Conservation (phyloP, 2,888 invertebrate genomes). For the Idaea dimidiata region DNA sequence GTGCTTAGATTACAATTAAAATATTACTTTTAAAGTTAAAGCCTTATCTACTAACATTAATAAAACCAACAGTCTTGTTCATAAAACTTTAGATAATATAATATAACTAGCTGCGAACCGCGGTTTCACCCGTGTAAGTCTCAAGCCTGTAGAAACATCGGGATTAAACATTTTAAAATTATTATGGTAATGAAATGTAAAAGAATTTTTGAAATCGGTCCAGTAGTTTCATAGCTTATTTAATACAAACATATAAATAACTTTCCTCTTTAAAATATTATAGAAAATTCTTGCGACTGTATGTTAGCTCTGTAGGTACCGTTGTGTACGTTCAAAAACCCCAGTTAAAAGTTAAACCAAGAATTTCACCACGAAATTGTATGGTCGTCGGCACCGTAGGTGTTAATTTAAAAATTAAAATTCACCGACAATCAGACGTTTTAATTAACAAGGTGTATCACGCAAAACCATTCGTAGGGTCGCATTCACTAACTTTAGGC, state of each 20-base stretch:
- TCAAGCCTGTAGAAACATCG: too few relatives aligned
- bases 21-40: not conserved
- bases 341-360: not conserved
- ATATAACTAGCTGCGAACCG: too few relatives aligned
- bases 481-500: not conserved
- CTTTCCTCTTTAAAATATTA: too few relatives aligned
- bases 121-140: too few relatives aligned
- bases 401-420: constrained; percentile 12
- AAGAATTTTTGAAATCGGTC: too few relatives aligned
- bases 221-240: too few relatives aligned
- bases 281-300: not conserved
- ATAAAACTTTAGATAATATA: not conserved
- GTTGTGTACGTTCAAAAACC: not conserved
- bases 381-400: not conserved
- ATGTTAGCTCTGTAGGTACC: not conserved
- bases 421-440: constrained; percentile 25
- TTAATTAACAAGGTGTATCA: constrained; percentile 37
- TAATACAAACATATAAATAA: too few relatives aligned
- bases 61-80: not conserved
- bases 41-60: not conserved
- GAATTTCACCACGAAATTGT: not conserved
- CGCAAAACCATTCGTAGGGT: constrained; percentile 11
- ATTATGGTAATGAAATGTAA: too few relatives aligned
- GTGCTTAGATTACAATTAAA: not conserved
- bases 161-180: too few relatives aligned